A percentile compares a stretch with the other conserved stretches of the same genome.
Evolutionary conservation across 53 echinoderm and acorn worm species (phyloP).

Genomic region (Arbacia lixula): DNA sequence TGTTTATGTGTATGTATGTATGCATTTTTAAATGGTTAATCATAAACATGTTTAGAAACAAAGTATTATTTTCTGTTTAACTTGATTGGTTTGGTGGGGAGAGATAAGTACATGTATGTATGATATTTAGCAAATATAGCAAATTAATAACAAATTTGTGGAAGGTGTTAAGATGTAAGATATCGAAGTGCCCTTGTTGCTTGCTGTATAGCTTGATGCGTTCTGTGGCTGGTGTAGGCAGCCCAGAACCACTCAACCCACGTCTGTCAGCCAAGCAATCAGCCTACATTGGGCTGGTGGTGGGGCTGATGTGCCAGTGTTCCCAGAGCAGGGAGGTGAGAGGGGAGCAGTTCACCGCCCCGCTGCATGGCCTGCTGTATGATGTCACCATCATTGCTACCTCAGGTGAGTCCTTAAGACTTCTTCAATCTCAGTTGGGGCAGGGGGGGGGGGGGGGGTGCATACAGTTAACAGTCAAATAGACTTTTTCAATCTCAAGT

Average conservation of each 20-base stretch:
- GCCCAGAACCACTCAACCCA: slow-evolving; percentile 54
- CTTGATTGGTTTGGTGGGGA: no score
- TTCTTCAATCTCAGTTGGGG: neutral
- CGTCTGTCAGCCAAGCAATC: slow-evolving; percentile 68
- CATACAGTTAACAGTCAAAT: no score
- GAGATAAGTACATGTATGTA: no score
- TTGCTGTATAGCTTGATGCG: slow-evolving; percentile 75
- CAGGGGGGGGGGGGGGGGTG: neutral
- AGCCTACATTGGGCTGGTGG: slow-evolving; percentile 77
- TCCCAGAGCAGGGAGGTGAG: slow-evolving; percentile 68
- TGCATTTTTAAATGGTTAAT: no score
- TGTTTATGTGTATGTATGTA: no score
- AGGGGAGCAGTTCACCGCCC: slow-evolving; percentile 68
- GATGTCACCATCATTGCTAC: slow-evolving; percentile 81
- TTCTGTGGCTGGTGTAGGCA: slow-evolving; percentile 74
- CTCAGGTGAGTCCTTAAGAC: slow-evolving; percentile 55
- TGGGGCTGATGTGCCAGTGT: slow-evolving; percentile 82
- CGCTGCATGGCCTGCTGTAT: slow-evolving; percentile 79
- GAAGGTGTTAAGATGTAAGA: no score
- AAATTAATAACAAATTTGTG: no score
- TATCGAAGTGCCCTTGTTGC: no score
- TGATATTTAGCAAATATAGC: no score
- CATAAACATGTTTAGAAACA: no score
- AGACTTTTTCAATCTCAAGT: no score
- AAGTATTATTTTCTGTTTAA: no score